Conservation (phyloP, 2,797 vertebrate species). For the Champsocephalus gunnari region DNA sequence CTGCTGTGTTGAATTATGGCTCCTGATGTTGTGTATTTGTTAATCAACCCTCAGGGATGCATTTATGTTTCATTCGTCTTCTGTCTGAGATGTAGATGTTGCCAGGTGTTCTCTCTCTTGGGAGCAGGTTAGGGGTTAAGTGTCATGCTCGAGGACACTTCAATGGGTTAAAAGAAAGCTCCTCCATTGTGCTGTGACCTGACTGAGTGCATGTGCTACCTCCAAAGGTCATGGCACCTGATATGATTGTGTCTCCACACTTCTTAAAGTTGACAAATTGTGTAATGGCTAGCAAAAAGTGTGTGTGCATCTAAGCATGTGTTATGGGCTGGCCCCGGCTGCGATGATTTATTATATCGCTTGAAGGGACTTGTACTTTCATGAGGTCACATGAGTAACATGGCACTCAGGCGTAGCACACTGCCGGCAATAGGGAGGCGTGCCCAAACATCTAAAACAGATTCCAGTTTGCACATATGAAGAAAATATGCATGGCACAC, state of each 20-base stretch:
- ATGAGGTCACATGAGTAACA: slow-evolving; percentile 72
- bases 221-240: slow-evolving; percentile 20
- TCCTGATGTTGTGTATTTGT: neutral
- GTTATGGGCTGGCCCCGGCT: slow-evolving; percentile 51
- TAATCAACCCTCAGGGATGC: neutral
- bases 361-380: slow-evolving; percentile 73
- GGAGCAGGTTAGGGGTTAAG: neutral
- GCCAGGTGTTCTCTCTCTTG: neutral
- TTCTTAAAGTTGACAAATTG: slow-evolving; percentile 40
- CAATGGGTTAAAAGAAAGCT: neutral
- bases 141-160: slow-evolving; percentile 6
- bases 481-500: slow-evolving; percentile 26
- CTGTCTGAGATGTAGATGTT: neutral
- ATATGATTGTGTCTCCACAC: slow-evolving; percentile 39
- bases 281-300: slow-evolving; percentile 23
- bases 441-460: slow-evolving; percentile 55
- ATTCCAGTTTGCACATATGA: slow-evolving; percentile 44
- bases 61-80: neutral
- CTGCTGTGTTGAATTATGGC: neutral
- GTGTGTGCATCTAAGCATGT: slow-evolving; percentile 29
- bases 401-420: slow-evolving; percentile 58
- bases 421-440: slow-evolving; percentile 52
- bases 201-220: slow-evolving; percentile 1
- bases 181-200: slow-evolving; percentile 16
- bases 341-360: slow-evolving; percentile 78